A percentile compares a stretch with the other conserved stretches of the same genome.
These are phyloP conservation scores for Phoxinus dragarum DNA, from an alignment of 2,797 vertebrate species.

Conservation along the genomic window DNA sequence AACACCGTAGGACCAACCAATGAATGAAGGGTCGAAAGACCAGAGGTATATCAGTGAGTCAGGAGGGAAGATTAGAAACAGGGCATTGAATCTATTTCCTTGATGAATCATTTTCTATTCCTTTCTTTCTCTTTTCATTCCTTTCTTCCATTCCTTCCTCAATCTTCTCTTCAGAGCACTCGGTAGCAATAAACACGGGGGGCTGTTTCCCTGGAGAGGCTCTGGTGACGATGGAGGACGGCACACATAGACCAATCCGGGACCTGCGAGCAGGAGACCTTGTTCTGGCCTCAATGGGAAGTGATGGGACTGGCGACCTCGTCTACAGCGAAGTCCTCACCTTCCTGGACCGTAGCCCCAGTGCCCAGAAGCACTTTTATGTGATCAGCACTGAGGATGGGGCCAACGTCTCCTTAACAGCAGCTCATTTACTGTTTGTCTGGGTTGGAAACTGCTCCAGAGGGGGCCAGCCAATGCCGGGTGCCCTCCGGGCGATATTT, in stretches of 20 bases:
- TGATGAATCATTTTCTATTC: conserved; percentile 11
- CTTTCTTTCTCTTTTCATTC: background rate
- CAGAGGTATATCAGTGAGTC: conserved; percentile 26
- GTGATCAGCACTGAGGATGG: conserved; percentile 83
- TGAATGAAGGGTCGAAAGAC: conserved; percentile 16
- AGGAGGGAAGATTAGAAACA: conserved; percentile 5
- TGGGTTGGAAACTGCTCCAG: conserved; percentile 81
- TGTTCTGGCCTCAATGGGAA: conserved; percentile 81
- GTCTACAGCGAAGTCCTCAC: conserved; percentile 88
- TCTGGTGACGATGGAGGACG: conserved; percentile 80
- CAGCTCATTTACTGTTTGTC: conserved; percentile 89
- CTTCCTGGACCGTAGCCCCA: conserved; percentile 87
- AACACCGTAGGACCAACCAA: conserved; percentile 29
- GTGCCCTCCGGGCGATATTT: conserved; percentile 79
- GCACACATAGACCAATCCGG: conserved; percentile 76
- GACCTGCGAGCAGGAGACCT: conserved; percentile 84
- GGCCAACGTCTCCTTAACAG: conserved; percentile 82
- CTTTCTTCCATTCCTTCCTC: conserved; percentile 13
- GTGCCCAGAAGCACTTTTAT: conserved; percentile 79
- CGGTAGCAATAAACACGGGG: conserved; percentile 90
- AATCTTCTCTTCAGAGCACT: conserved; percentile 83
- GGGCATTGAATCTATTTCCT: background rate
- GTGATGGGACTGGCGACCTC: conserved; percentile 71
- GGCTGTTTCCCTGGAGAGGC: conserved; percentile 92
- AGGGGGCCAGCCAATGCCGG: conserved; percentile 46